Conservation (phyloP, 2,113 vertebrate species). For the Nestor notabilis region DNA sequence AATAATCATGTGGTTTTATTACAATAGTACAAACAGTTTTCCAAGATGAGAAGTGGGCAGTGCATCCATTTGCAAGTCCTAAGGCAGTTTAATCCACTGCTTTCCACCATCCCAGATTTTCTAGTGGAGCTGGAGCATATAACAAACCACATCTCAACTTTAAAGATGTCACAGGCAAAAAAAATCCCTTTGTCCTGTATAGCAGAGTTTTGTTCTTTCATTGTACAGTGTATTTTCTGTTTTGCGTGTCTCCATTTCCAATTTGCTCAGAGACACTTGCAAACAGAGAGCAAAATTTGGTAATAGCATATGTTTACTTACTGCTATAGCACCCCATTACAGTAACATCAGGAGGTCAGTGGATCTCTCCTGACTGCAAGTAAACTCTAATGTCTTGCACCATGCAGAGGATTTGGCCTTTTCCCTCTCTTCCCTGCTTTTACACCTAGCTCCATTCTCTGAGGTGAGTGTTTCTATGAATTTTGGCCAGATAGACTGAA, state of each 20-base stretch:
- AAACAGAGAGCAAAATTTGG: not conserved
- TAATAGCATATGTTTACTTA: not conserved
- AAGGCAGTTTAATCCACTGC: not conserved
- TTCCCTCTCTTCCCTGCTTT: not conserved
- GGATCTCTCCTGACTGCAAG: not conserved
- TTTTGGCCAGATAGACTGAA: not conserved
- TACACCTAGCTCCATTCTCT: not conserved
- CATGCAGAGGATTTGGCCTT: not conserved
- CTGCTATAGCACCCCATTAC: not conserved
- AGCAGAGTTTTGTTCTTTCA: not conserved
- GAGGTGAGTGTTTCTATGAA: not conserved
- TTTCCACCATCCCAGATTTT: not conserved
- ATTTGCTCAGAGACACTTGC: not conserved
- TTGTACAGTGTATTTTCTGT: not conserved
- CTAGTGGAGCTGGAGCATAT: not conserved
- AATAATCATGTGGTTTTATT: not conserved
- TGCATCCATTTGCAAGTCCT: not conserved
- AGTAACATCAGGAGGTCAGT: not conserved
- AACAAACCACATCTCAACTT: not conserved
- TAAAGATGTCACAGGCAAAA: not conserved
- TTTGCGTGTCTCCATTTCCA: not conserved
- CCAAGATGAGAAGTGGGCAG: not conserved
- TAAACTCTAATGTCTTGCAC: not conserved
- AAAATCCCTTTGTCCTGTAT: not conserved
- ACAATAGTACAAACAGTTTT: not conserved